These are phyloP conservation scores for Drosophila limbata DNA, from an alignment of 2,888 invertebrate genomes.

Conservation along the genomic window DNA sequence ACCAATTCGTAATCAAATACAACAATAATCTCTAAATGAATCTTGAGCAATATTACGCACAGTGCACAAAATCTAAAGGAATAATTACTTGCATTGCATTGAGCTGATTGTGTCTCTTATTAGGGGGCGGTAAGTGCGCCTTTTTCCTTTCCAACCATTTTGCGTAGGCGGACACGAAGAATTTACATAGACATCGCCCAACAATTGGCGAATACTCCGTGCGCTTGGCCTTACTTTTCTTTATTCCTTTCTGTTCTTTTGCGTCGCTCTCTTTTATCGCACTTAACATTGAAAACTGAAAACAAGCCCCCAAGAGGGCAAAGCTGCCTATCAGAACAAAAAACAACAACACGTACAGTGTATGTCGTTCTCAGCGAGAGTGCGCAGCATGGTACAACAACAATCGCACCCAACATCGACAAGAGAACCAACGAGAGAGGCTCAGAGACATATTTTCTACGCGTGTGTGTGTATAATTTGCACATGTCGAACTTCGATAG, in stretches of 20 bases:
- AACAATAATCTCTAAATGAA: conserved; percentile 39
- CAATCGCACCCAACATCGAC: conserved; percentile 12
- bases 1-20: background rate
- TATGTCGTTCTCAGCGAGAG: conserved; percentile 42
- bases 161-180: conserved; percentile 40
- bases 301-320: conserved; percentile 77
- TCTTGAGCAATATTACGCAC: conserved; percentile 26
- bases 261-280: conserved; percentile 57
- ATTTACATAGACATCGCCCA: conserved; percentile 48
- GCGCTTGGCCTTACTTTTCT: conserved; percentile 45
- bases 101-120: conserved; percentile 58
- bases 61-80: conserved; percentile 48
- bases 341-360: conserved; percentile 18
- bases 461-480: conserved; percentile 1
- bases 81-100: conserved; percentile 70
- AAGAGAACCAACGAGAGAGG: conserved; percentile 7
- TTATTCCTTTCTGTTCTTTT: conserved; percentile 25
- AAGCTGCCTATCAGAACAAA: conserved; percentile 55
- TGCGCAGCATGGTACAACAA: conserved; percentile 49
- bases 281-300: conserved; percentile 79
- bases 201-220: conserved; percentile 41
- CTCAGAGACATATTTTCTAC: conserved; percentile 10
- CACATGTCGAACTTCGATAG: conserved; percentile 58
- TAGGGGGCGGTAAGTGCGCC: conserved; percentile 3
- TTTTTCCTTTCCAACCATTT: conserved; percentile 9